A percentile compares a stretch with the other conserved stretches of the same genome.
These are phyloP conservation scores for Bergia sp. DNA, from an alignment of 92 coral and sea anemone species.

Conservation along the genomic window DNA sequence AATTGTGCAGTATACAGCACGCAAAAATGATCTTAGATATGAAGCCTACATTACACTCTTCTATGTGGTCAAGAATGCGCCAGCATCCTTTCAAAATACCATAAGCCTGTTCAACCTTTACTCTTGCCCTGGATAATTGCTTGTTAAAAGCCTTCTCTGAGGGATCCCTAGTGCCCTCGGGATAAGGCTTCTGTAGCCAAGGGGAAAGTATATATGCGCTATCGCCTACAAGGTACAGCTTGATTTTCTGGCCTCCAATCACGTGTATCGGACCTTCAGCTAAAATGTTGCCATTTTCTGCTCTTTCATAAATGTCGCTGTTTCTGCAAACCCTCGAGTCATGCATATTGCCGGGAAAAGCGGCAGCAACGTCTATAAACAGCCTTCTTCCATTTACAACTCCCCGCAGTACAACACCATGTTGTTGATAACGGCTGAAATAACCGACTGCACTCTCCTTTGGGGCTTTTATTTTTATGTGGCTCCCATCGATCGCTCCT, in stretches of 20 bases:
- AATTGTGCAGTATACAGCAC: constrained; percentile 11
- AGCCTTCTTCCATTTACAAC: constrained; percentile 60
- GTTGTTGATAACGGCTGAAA: constrained; percentile 59
- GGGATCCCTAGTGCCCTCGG: constrained; percentile 60
- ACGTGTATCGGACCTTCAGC: constrained; percentile 50
- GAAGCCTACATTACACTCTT: neutral
- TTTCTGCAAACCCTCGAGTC: constrained; percentile 56
- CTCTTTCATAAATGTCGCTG: constrained; percentile 39
- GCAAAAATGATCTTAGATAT: constrained; percentile 4
- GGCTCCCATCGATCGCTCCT: constrained; percentile 61
- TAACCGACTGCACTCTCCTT: constrained; percentile 60
- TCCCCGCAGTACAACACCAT: constrained; percentile 54
- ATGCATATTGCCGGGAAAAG: constrained; percentile 52
- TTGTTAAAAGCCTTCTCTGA: constrained; percentile 52
- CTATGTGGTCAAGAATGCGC: neutral
- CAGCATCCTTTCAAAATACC: constrained; percentile 26
- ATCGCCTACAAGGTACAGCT: constrained; percentile 59
- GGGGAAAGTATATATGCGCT: constrained; percentile 57
- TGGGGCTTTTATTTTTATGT: constrained; percentile 59
- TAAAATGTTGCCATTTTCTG: constrained; percentile 62
- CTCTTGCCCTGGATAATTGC: constrained; percentile 8
- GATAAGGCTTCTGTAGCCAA: constrained; percentile 69
- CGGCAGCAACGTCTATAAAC: constrained; percentile 55
- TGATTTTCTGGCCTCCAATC: constrained; percentile 42
- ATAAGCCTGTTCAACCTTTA: neutral